Evolutionary conservation across 1,140 invertebrate species (phyloP), one percentile per base, ranked within the genome.

Genomic region (Trichogramma pretiosum): DNA sequence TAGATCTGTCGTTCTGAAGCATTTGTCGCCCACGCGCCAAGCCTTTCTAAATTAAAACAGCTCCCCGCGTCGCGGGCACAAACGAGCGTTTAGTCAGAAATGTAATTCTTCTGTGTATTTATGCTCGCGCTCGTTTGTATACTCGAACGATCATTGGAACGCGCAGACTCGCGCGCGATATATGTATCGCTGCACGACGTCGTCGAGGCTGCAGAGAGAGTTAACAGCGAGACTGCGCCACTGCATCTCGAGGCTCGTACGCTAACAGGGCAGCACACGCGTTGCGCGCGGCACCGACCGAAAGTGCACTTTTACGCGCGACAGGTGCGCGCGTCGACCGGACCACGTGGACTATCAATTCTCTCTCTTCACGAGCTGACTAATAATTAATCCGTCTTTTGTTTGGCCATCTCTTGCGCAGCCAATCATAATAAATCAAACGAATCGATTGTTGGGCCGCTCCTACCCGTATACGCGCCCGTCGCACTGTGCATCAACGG

Each of bases 31-130:
- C 41, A 35, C 34, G 35, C 14, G 18, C 5, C 36, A 13, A 3
- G 41, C 54, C 48, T 61, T 55, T 39, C 42, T 51, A 61, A 61
- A 61, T 61, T 61, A 62, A 58, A 57, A n/a, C n/a, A n/a, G n/a
- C n/a, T n/a, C n/a, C n/a, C 54, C 50, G 45, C 54, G 53, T 56
- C 46, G 56, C 24, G 34, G 11, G 11, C 39, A n/a, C n/a, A n/a
- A n/a, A n/a, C n/a, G n/a, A n/a, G n/a, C n/a, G n/a, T n/a, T n/a
- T n/a, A n/a, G n/a, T n/a, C n/a, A n/a, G n/a, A n/a, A n/a, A n/a
- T n/a, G n/a, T n/a, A n/a, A n/a, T n/a, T n/a, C n/a, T n/a, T n/a
- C n/a, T n/a, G n/a, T n/a, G n/a, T n/a, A n/a, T n/a, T n/a, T n/a
- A n/a, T n/a, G n/a, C n/a, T n/a, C n/a, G n/a, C n/a, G n/a, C n/a